Conservation (phyloP, 2,888 invertebrate genomes). For the Entomobrya multifasciata region DNA sequence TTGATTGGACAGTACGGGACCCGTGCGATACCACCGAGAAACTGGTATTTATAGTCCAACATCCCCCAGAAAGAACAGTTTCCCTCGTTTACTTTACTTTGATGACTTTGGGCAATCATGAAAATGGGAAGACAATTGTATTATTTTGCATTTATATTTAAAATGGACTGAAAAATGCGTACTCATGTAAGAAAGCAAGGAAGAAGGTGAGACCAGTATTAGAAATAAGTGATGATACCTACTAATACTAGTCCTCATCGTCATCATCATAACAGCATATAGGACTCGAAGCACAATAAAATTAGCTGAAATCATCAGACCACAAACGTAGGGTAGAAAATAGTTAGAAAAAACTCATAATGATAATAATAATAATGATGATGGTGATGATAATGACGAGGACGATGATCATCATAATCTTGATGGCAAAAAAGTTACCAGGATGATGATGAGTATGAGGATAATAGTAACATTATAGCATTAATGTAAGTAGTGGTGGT, state of each 20-base stretch:
- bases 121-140: conserved; percentile 40
- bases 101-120: conserved; percentile 69
- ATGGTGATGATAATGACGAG: conserved; percentile 61
- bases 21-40: too few relatives aligned
- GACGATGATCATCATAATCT: conserved; percentile 67
- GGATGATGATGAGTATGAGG: conserved; percentile 37
- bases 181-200: conserved; percentile 2
- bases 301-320: conserved; percentile 72
- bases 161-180: conserved; percentile 20
- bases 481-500: conserved; percentile 24
- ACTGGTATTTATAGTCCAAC: too few relatives aligned
- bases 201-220: neutral
- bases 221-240: neutral
- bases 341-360: conserved; percentile 47
- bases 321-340: conserved; percentile 68
- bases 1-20: too few relatives aligned
- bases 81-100: conserved; percentile 1
- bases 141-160: conserved; percentile 6
- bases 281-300: conserved; percentile 71
- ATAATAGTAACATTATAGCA: conserved; percentile 52
- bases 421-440: conserved; percentile 53
- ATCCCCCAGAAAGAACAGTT: too few relatives aligned
- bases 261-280: neutral
- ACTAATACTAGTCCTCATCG: neutral
- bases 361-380: conserved; percentile 70